Base-by-base conservation (phyloP, 2,797 vertebrate species). In the Semaprochilodus insignis region DNA sequence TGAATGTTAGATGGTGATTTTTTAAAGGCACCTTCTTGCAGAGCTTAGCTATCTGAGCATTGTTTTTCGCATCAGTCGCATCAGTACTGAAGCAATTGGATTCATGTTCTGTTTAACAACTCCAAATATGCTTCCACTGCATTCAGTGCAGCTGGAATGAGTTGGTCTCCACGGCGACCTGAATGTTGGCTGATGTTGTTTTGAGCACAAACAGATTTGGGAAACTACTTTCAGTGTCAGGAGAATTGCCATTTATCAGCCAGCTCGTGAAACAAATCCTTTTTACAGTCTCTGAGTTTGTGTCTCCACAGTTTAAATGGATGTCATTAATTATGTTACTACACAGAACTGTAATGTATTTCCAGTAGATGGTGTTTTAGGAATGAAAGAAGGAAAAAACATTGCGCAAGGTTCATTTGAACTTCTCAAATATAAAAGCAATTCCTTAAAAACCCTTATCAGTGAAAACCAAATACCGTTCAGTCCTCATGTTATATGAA, bases 161-260 rank as follows among this genome's bases (percentile, higher is more conserved):
- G 48, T 13, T 0, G 5, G 86, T 90, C 66, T 85, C 89, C 85
- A 88, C 87, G 76, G 85, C 78, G 88, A 90, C 89, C 31, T 65
- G 16, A 15, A 74, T 31, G 23, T 78, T 80, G 52, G 73, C 83
- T 70, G 78, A 86, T 78, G 71, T 85, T 83, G 81, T 84, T 85
- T 85, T 83, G 83, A 87, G 70, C 78, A 80, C 76, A 85, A 83
- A 81, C 74, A 52, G 77, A 85, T 85, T 74, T 79, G 66, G 7
- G 60, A 19, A 63, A 40, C 60, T 76, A n/a, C 60, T 63, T 59
- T 44, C 72, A 54, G 57, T 57, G 69, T 75, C 66, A 78, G 75
- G 69, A 83, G 80, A 84, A 78, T 83, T 74, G 27, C 63, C 51
- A 72, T 52, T 48, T 81, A 74, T 81, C 63, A 7, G 57, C 21